Conservation (phyloP, 2,888 invertebrate genomes). For the Temnothorax rugatulus region DNA sequence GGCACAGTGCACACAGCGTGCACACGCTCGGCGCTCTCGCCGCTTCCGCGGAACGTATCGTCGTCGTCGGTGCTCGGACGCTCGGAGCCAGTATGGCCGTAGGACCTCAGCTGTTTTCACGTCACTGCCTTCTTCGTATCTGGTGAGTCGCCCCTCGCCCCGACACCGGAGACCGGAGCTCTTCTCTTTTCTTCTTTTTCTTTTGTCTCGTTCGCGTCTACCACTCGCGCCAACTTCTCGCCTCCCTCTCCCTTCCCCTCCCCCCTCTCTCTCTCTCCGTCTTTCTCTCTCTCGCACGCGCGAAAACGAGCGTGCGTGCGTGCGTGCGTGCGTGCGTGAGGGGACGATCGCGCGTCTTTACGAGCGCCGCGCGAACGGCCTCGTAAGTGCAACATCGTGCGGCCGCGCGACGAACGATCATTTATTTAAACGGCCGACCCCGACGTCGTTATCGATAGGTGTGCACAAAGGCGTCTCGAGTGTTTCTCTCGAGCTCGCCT, state of each 20-base stretch:
- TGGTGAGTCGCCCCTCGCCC: conserved; percentile 83
- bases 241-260: neutral
- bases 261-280: neutral
- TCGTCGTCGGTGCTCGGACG: conserved; percentile 62
- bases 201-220: neutral
- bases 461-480: neutral
- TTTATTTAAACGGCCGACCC: conserved; percentile 33
- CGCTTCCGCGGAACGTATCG: conserved; percentile 68
- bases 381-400: neutral
- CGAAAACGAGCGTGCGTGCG: neutral
- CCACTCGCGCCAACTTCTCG: neutral
- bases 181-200: neutral
- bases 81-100: conserved; percentile 81
- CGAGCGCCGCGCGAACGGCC: neutral
- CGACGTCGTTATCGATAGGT: neutral
- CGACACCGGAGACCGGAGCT: no score
- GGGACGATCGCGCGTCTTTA: neutral
- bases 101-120: conserved; percentile 83
- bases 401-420: conserved; percentile 5
- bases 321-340: no score
- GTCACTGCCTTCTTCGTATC: conserved; percentile 77
- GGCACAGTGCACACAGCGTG: conserved; percentile 23
- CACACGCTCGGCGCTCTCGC: conserved; percentile 41
- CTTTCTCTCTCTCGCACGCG: neutral
- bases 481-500: neutral